phyloP scores from a whole-genome alignment of 2,888 invertebrate species.

The Phania funesta region DNA sequence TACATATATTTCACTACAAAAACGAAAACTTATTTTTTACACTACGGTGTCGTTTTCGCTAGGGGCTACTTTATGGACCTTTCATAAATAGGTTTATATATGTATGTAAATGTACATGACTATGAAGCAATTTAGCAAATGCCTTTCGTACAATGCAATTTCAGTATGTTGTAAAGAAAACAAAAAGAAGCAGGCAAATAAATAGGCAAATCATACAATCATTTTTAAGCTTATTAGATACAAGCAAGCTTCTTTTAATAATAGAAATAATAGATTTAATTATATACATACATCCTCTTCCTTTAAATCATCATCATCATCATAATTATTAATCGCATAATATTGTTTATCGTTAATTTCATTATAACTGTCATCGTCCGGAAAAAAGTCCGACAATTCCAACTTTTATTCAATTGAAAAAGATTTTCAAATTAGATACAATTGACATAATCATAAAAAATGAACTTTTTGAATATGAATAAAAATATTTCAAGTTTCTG shows the following conservation, averaged over 20 bases:
- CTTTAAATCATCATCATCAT: background rate
- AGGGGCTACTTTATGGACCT: too few relatives aligned
- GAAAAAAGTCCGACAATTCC: slow-evolving; percentile 32
- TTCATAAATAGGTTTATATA: too few relatives aligned
- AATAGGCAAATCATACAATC: background rate
- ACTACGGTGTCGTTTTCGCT: too few relatives aligned
- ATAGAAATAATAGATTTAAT: background rate
- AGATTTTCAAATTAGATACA: background rate
- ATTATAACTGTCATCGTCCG: slow-evolving; percentile 24
- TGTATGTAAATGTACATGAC: too few relatives aligned
- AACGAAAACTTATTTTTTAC: too few relatives aligned
- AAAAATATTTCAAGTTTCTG: background rate
- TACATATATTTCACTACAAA: too few relatives aligned
- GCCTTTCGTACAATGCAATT: too few relatives aligned
- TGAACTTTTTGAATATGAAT: background rate
- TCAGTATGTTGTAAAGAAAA: too few relatives aligned
- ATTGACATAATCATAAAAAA: background rate
- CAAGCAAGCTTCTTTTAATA: background rate
- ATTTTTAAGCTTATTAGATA: background rate
- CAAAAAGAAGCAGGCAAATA: background rate
- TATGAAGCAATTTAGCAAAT: too few relatives aligned
- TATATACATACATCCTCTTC: slow-evolving; percentile 34
- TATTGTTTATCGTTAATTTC: slow-evolving; percentile 35
- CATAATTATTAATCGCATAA: slow-evolving; percentile 10
- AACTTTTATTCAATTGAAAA: slow-evolving; percentile 36